phyloP scores from a whole-genome alignment of 1,140 invertebrate species.

The Drosophila saltans region DNA sequence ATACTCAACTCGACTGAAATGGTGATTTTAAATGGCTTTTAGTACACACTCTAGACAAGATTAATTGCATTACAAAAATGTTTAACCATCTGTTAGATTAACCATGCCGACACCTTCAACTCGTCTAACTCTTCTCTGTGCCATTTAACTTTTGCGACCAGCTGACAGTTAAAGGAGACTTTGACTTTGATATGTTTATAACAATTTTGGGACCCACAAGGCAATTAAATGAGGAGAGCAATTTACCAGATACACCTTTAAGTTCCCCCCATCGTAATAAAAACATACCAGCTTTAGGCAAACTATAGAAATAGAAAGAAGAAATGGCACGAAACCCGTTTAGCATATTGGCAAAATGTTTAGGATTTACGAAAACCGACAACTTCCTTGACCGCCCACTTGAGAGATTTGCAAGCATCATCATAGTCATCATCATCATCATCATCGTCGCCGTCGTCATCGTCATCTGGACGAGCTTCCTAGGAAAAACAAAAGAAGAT shows the following conservation, averaged over 20 bases:
- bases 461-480: constrained; percentile 43
- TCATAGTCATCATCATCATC: constrained; percentile 20
- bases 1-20: constrained; percentile 8
- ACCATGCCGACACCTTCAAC: constrained; percentile 30
- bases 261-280: constrained; percentile 15
- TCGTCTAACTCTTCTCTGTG: constrained; percentile 13
- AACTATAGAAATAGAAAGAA: constrained; percentile 73
- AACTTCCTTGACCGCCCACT: constrained; percentile 80
- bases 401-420: constrained; percentile 31
- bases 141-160: constrained; percentile 72
- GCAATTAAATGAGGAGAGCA: constrained; percentile 69
- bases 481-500: constrained; percentile 46
- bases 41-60: constrained; percentile 1
- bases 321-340: constrained; percentile 57
- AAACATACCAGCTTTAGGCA: constrained; percentile 38
- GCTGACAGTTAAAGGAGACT: constrained; percentile 66
- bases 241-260: constrained; percentile 71
- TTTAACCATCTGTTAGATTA: constrained; percentile 1
- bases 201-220: constrained; percentile 65
- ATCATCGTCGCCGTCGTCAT: constrained; percentile 8
- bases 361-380: constrained; percentile 63
- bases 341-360: constrained; percentile 78
- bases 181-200: constrained; percentile 81
- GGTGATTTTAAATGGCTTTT: constrained; percentile 10
- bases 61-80: constrained; percentile 2